Percentiles rank a stretch among this genome's conserved stretches.
Evolutionary conservation across 64 coral and sea anemone species (phyloP).

Genomic region (Actinia equina): DNA sequence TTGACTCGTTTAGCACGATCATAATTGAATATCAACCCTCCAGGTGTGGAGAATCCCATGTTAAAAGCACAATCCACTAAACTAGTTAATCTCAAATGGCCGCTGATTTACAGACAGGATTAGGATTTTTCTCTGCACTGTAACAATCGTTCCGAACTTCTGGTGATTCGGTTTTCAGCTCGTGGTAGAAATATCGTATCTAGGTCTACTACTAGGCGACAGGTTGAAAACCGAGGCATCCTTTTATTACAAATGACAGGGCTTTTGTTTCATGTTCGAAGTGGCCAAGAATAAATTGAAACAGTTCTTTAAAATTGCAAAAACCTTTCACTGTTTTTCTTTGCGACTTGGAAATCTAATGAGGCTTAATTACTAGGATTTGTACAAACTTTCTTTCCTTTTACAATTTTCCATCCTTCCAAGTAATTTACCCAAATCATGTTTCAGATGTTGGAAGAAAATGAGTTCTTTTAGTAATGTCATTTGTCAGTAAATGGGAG

Average conservation of each 20-base stretch:
- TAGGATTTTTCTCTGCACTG: too few species aligned
- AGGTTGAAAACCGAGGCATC: background rate
- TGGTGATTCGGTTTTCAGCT: background rate
- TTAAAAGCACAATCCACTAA: too few species aligned
- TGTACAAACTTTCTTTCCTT: background rate
- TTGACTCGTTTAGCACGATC: background rate
- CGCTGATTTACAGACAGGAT: too few species aligned
- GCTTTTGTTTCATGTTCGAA: background rate
- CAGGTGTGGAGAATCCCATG: background rate
- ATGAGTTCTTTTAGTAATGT: background rate
- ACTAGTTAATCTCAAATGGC: too few species aligned
- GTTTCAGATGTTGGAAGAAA: background rate
- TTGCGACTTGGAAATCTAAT: background rate
- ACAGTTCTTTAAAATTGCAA: background rate
- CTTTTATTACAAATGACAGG: slow-evolving; percentile 12
- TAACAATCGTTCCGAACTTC: background rate
- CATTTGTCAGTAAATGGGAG: background rate
- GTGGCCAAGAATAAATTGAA: background rate
- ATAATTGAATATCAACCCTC: background rate
- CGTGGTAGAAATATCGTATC: background rate
- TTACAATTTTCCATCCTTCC: background rate
- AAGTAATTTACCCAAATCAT: background rate
- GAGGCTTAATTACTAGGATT: background rate
- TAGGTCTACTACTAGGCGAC: background rate
- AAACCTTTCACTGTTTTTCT: background rate